Evolutionary conservation across 2,888 invertebrate species (phyloP).

Genomic region (Keiferia lycopersicella): DNA sequence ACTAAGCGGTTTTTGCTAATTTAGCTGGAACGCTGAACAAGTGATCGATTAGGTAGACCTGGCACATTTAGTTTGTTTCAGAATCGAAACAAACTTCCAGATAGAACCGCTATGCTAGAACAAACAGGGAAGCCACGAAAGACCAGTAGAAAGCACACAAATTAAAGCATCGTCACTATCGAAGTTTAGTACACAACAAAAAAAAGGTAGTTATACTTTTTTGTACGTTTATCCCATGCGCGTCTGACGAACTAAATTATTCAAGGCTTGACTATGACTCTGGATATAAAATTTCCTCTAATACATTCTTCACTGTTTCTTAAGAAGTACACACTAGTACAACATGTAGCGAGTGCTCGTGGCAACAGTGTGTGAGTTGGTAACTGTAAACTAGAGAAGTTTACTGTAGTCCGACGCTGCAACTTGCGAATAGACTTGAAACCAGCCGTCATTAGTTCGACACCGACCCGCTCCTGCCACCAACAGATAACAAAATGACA

Average conservation of each 20-base stretch:
- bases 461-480: conserved; percentile 8
- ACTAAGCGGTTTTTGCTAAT: conserved; percentile 7
- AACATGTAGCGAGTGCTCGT: neutral
- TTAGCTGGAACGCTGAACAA: neutral
- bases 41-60: conserved; percentile 22
- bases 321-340: conserved; percentile 12
- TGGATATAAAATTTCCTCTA: too few relatives aligned
- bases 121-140: too few relatives aligned
- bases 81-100: neutral
- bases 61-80: conserved; percentile 22
- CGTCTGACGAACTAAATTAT: too few relatives aligned
- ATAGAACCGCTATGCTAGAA: too few relatives aligned
- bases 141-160: too few relatives aligned
- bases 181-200: too few relatives aligned
- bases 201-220: too few relatives aligned
- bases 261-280: too few relatives aligned
- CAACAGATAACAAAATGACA: conserved; percentile 4
- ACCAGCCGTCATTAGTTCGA: conserved; percentile 25
- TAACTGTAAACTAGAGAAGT: conserved; percentile 28
- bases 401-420: conserved; percentile 22
- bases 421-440: conserved; percentile 24
- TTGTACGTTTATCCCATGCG: too few relatives aligned
- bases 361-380: conserved; percentile 23
- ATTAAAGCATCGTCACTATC: too few relatives aligned
- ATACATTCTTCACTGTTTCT: too few relatives aligned